Evolutionary conservation across 92 coral and sea anemone genomes (phyloP), one percentile per base, ranked within the genome.

Genomic region (Meandrina meandrites): DNA sequence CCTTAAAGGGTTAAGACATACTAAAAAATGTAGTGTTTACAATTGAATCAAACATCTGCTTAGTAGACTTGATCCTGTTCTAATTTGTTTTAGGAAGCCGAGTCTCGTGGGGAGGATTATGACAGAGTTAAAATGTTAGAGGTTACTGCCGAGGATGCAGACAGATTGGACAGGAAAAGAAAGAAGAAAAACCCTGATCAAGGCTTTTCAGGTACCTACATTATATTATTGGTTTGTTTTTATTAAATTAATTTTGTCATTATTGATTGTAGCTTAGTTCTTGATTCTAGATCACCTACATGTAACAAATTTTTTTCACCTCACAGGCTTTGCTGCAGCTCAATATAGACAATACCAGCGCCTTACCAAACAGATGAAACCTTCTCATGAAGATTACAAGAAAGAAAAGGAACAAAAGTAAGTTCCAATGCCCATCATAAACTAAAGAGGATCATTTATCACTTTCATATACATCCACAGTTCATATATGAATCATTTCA

Each of bases 351-450:
- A 97, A 66, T 97, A 97, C 84, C 95, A 86, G 86, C 88, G 99
- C 56, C 96, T 97, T 6, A 94, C 96, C 30, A 97, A 97, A 64
- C 99, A 97, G 70, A 89, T 97, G 94, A 97, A 97, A 79, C 98
- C 99, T n/a, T 94, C 94, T 79, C 47, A 90, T 36, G 92, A 91
- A 13, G 95, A 93, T 66, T 97, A 97, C 87, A 84, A 85, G 76
- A 92, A 83, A 89, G 94, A 95, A 80, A 93, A 93, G 42, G 98
- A 97, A 32, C 91, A 93, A 64, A 91, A 91, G 99, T 97, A 86
- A 90, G 98, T 89, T 48, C 14, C 14, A 7, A 48, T 4, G 53
- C 9, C 53, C 53, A 40, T 40, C n/a, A n/a, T n/a, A n/a, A n/a
- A n/a, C n/a, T n/a, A n/a, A n/a, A n/a, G n/a, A n/a, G n/a, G n/a